Conservation (phyloP, 2,797 vertebrate species). For the Falco novaeseelandiae region DNA sequence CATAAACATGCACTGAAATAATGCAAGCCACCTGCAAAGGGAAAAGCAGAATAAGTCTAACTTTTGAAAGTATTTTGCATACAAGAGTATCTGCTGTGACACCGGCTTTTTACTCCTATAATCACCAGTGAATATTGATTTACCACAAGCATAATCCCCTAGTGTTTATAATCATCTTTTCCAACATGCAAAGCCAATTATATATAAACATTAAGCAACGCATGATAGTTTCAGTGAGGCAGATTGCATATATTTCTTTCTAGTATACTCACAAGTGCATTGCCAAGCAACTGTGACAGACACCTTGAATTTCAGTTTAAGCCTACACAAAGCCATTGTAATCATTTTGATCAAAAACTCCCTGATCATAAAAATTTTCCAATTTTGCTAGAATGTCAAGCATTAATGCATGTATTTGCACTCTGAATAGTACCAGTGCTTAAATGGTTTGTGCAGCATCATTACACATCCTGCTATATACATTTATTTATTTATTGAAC, state of each 20-base stretch:
- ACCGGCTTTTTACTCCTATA: not conserved
- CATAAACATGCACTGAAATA: not conserved
- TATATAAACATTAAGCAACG: not conserved
- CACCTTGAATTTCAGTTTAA: not conserved
- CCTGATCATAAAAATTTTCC: not conserved
- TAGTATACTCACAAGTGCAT: not conserved
- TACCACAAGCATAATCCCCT: not conserved
- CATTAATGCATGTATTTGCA: not conserved
- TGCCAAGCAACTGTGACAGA: not conserved
- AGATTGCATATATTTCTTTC: not conserved
- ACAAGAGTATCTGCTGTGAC: not conserved
- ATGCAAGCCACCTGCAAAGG: not conserved
- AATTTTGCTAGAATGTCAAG: not conserved
- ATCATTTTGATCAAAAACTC: not conserved
- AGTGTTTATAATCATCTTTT: not conserved
- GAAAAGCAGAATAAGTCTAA: not conserved
- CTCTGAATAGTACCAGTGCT: not conserved
- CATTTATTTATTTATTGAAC: not conserved
- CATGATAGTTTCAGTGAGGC: not conserved
- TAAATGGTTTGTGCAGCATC: not conserved
- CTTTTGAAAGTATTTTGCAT: not conserved
- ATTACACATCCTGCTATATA: not conserved
- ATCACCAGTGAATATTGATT: not conserved
- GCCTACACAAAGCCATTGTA: not conserved
- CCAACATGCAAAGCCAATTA: constrained; percentile 1